Conservation (phyloP, 2,797 vertebrate genomes). For the Harpagifer antarcticus region DNA sequence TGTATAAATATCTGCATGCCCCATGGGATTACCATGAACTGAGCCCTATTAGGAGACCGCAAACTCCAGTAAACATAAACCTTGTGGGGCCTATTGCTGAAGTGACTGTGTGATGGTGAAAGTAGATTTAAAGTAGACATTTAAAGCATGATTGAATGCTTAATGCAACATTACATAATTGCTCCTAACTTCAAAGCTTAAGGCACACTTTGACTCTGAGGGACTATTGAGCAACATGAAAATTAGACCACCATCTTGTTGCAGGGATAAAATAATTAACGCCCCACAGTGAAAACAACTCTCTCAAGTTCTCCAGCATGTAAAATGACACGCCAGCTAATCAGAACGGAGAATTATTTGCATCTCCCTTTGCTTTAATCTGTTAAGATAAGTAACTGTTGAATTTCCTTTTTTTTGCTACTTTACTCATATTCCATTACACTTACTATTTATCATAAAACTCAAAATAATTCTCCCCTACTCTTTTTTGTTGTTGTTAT, state of each 20-base stretch:
- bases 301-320: not conserved
- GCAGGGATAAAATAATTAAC: conserved; percentile 34
- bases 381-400: not conserved
- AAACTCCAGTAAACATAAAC: conserved; percentile 66
- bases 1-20: conserved; percentile 53
- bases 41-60: conserved; percentile 60
- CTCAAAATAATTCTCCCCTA: not conserved
- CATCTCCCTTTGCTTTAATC: not conserved
- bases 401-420: not conserved
- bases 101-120: conserved; percentile 44
- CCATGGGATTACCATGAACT: conserved; percentile 57
- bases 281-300: conserved; percentile 2
- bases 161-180: conserved; percentile 71
- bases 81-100: conserved; percentile 44
- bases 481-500: not conserved
- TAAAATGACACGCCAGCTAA: not conserved
- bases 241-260: conserved; percentile 38
- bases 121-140: conserved; percentile 54
- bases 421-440: too few relatives aligned
- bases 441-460: not conserved
- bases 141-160: conserved; percentile 74
- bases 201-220: conserved; percentile 42
- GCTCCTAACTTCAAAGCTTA: conserved; percentile 53
- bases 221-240: conserved; percentile 36
- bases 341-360: not conserved